Conservation (phyloP, 2,888 invertebrate genomes). For the Polyploca ridens region DNA sequence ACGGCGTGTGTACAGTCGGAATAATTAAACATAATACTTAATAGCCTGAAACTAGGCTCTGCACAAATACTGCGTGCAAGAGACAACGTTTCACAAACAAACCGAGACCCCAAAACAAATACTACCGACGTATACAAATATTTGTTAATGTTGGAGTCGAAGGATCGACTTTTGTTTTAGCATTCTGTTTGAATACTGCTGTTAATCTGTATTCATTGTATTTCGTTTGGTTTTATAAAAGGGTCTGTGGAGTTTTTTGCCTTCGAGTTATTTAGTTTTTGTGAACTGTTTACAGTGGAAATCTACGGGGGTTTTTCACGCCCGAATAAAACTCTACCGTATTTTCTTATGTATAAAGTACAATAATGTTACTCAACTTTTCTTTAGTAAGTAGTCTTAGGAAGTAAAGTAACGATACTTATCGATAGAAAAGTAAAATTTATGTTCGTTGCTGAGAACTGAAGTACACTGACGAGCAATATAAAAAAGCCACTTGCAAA, state of each 20-base stretch:
- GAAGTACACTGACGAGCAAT: no score
- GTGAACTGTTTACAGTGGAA: background rate
- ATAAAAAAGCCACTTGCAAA: no score
- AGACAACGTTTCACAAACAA: conserved; percentile 10
- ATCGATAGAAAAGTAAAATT: no score
- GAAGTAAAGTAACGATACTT: background rate
- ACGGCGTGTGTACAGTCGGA: background rate
- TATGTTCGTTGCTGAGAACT: no score
- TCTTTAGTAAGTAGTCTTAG: background rate
- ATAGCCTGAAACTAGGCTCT: conserved; percentile 12
- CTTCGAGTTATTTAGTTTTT: background rate
- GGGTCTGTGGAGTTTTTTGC: background rate
- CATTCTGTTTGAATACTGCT: conserved; percentile 10
- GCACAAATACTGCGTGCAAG: conserved; percentile 11
- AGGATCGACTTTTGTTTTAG: conserved; percentile 10
- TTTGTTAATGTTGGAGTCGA: conserved; percentile 8
- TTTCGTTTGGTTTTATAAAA: conserved; percentile 6
- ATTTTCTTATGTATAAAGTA: no score
- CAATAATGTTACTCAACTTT: background rate
- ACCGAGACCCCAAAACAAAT: conserved; percentile 10
- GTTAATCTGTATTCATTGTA: conserved; percentile 13
- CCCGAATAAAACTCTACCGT: no score
- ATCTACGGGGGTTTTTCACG: background rate
- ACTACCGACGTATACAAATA: conserved; percentile 9
- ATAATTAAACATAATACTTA: conserved; percentile 12